Conservation (phyloP, 2,888 invertebrate species). For the Thyatira batis region DNA sequence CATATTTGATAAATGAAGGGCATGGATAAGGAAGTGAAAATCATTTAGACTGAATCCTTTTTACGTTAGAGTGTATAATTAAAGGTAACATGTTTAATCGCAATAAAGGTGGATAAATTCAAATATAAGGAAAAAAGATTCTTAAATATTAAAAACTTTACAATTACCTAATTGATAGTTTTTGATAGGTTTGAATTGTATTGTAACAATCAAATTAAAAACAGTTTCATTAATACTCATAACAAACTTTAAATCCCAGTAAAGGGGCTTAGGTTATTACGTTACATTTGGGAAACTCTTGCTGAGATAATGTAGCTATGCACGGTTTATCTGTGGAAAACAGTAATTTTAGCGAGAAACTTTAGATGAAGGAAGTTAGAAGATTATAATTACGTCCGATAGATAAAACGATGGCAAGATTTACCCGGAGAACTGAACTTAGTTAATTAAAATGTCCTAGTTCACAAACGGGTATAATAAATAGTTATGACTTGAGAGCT, state of each 20-base stretch:
- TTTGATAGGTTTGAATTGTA: too few relatives aligned
- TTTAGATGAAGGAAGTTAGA: constrained; percentile 1
- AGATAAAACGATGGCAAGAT: background rate
- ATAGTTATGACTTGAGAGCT: background rate
- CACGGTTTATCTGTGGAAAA: background rate
- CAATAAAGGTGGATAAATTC: too few relatives aligned
- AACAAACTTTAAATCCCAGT: background rate
- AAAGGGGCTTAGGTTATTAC: background rate
- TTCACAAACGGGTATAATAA: background rate
- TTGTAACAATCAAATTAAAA: too few relatives aligned
- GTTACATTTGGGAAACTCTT: background rate
- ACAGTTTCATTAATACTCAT: background rate
- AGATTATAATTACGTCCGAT: constrained; percentile 3
- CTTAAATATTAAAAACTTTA: too few relatives aligned
- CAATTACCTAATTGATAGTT: too few relatives aligned
- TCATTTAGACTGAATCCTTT: too few relatives aligned
- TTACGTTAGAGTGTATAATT: too few relatives aligned
- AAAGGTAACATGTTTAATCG: too few relatives aligned
- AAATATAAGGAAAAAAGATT: too few relatives aligned
- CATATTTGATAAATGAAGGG: background rate
- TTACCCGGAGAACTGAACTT: background rate
- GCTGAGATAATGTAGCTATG: background rate
- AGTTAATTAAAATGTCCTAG: background rate
- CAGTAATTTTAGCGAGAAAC: constrained; percentile 3
- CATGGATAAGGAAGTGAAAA: too few relatives aligned